These are phyloP conservation scores for Enteromius treurensis DNA, from an alignment of 2,797 vertebrate genomes.

Conservation along the genomic window DNA sequence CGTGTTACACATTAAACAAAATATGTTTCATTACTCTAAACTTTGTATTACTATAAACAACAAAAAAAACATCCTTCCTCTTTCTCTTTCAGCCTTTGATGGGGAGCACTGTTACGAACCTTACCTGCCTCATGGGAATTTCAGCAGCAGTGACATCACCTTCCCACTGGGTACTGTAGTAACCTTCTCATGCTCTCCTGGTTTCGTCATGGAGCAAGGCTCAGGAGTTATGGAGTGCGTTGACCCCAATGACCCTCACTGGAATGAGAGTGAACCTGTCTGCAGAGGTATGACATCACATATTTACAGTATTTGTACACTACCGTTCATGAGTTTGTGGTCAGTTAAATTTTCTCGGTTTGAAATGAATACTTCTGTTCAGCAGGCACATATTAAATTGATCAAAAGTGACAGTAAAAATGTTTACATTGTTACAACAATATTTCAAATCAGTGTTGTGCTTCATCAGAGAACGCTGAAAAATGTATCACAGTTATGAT, in stretches of 20 bases:
- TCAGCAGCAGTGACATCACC: conserved; percentile 87
- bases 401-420: background rate
- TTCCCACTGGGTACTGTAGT: conserved; percentile 86
- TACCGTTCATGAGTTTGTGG: background rate
- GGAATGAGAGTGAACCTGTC: conserved; percentile 91
- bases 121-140: conserved; percentile 90
- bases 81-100: conserved; percentile 81
- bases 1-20: background rate
- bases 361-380: background rate
- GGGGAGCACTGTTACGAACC: conserved; percentile 92
- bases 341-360: background rate
- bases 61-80: background rate
- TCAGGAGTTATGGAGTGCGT: conserved; percentile 88
- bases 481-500: background rate
- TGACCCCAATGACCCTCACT: conserved; percentile 87
- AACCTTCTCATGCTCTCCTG: conserved; percentile 87
- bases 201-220: conserved; percentile 89
- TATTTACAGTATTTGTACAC: background rate
- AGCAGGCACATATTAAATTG: background rate
- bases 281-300: conserved; percentile 80
- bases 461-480: background rate
- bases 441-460: background rate
- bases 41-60: too few species aligned
- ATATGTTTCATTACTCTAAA: background rate
- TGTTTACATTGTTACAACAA: background rate